Evolutionary conservation across 1,140 invertebrate genomes (phyloP).

Genomic region (Drosophila leontia): DNA sequence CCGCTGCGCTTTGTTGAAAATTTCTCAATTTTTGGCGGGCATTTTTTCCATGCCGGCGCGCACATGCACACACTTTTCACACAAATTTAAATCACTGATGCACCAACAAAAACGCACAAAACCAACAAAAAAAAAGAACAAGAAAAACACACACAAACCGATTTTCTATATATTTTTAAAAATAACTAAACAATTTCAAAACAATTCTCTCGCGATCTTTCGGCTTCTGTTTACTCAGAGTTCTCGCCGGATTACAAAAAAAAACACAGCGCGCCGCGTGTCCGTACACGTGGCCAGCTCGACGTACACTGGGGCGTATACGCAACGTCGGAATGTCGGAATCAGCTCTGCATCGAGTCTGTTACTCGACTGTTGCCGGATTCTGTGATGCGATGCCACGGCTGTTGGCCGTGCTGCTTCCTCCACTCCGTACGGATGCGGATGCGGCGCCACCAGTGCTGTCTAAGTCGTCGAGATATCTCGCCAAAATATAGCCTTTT

Average conservation of each 20-base stretch:
- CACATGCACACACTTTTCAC: constrained; percentile 28
- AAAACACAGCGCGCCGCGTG: constrained; percentile 39
- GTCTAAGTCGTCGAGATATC: not conserved
- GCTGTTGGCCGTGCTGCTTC: constrained; percentile 12
- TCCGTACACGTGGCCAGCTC: constrained; percentile 76
- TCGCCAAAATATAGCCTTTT: constrained; percentile 2
- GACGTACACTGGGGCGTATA: constrained; percentile 62
- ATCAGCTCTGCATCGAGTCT: constrained; percentile 65
- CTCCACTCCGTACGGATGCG: constrained; percentile 19
- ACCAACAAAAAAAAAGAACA: constrained; percentile 5
- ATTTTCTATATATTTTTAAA: not conserved
- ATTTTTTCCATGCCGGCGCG: constrained; percentile 45
- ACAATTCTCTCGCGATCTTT: constrained; percentile 17
- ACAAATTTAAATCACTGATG: constrained; percentile 16
- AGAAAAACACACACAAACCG: not conserved
- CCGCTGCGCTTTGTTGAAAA: constrained; percentile 8
- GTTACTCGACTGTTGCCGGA: constrained; percentile 65
- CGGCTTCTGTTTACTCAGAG: constrained; percentile 2
- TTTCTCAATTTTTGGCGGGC: constrained; percentile 58
- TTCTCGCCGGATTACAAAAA: not conserved
- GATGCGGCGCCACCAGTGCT: constrained; percentile 8
- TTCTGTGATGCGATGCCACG: constrained; percentile 35
- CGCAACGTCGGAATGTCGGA: constrained; percentile 41
- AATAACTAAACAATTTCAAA: not conserved
- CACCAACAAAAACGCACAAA: constrained; percentile 17